Evolutionary conservation across 2,888 invertebrate species (phyloP).

Genomic region (Apamea monoglypha): DNA sequence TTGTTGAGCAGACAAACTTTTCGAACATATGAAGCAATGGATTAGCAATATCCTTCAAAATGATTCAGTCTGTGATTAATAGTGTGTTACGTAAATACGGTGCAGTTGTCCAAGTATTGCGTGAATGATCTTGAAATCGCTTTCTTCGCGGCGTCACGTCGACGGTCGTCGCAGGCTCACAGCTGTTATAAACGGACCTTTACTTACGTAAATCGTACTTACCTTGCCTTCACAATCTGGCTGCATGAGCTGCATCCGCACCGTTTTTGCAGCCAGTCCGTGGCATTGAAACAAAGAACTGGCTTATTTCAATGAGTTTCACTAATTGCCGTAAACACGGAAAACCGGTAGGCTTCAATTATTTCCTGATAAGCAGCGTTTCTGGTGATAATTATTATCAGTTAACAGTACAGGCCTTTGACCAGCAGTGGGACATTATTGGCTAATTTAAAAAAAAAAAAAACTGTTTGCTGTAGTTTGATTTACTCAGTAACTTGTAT

Average conservation of each 20-base stretch:
- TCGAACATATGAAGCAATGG: no score
- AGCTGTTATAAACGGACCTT: constrained; percentile 81
- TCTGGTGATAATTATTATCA: constrained; percentile 18
- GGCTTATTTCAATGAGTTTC: constrained; percentile 34
- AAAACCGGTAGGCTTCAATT: constrained; percentile 27
- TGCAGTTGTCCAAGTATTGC: constrained; percentile 73
- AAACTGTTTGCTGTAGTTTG: neutral
- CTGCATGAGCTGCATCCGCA: constrained; percentile 34
- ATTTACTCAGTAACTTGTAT: neutral
- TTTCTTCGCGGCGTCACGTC: constrained; percentile 85
- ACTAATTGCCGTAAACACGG: constrained; percentile 42
- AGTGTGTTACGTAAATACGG: no score
- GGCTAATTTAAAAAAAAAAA: neutral
- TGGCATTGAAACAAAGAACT: constrained; percentile 56
- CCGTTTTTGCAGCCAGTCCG: constrained; percentile 35
- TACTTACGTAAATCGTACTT: constrained; percentile 83
- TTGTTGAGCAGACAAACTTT: no score
- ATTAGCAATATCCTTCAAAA: no score
- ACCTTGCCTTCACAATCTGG: constrained; percentile 62
- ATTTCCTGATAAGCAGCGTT: constrained; percentile 29
- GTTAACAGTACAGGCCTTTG: neutral
- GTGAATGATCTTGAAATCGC: constrained; percentile 86
- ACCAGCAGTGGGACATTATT: neutral
- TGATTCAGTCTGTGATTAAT: no score
- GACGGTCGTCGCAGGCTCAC: constrained; percentile 57